These are phyloP conservation scores for Silurus aristotelis DNA, from an alignment of 2,797 vertebrate species.

Conservation along the genomic window DNA sequence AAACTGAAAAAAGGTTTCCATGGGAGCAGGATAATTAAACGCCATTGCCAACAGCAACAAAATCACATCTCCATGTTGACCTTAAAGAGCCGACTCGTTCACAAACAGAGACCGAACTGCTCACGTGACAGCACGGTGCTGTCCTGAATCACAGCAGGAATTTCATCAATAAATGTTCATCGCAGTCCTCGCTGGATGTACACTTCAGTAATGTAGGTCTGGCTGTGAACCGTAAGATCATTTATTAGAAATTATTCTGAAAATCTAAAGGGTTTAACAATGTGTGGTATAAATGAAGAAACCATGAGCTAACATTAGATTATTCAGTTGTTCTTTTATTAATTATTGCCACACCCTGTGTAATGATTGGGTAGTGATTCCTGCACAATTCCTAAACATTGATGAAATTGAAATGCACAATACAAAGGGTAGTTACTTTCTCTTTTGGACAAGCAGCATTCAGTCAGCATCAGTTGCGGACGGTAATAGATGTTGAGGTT, in stretches of 20 bases:
- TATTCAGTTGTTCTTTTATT: neutral
- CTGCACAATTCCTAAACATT: neutral
- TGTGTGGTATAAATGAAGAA: neutral
- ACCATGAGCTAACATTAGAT: neutral
- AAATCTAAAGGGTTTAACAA: neutral
- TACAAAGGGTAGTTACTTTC: neutral
- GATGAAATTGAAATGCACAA: neutral
- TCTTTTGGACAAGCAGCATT: neutral
- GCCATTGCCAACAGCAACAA: too few relatives aligned
- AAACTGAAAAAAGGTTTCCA: neutral
- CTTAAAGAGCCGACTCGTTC: neutral
- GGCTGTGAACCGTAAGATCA: neutral
- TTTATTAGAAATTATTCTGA: neutral
- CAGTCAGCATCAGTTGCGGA: neutral
- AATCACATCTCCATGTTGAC: neutral
- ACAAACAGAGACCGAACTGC: neutral
- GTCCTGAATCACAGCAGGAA: neutral
- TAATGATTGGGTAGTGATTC: neutral
- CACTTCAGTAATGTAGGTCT: neutral
- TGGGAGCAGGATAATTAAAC: neutral
- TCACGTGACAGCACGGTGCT: neutral
- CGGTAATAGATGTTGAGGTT: too few relatives aligned
- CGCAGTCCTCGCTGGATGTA: too few relatives aligned
- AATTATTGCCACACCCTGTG: neutral
- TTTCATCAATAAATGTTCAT: neutral